A percentile compares a stretch with the other conserved stretches of the same genome.
phyloP scores from a whole-genome alignment of 2,113 vertebrate species.

The Chaetops frenatus region DNA sequence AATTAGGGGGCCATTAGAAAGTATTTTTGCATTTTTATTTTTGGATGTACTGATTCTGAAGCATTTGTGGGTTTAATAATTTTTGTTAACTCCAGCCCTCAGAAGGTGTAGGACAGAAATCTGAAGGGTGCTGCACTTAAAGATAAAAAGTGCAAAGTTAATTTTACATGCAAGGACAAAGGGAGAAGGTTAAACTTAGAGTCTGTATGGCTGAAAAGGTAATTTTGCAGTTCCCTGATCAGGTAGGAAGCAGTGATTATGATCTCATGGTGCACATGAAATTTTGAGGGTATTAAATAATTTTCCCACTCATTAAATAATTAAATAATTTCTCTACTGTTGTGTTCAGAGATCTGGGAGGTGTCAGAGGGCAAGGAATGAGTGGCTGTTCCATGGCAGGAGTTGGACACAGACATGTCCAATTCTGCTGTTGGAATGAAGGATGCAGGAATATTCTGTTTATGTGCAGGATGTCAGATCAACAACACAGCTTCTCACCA shows the following conservation, averaged over 20 bases:
- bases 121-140: background rate
- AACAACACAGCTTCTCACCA: background rate
- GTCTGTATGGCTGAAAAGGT: background rate
- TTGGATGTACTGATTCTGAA: background rate
- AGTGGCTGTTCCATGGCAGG: background rate
- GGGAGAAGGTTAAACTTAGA: background rate
- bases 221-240: background rate
- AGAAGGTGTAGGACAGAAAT: background rate
- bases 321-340: no score
- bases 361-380: background rate
- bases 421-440: background rate
- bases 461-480: background rate
- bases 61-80: background rate
- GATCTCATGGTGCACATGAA: background rate
- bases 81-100: background rate
- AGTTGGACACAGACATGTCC: background rate
- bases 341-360: background rate
- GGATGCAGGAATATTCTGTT: background rate
- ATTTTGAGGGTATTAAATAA: background rate
- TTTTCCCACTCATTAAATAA: background rate
- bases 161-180: background rate
- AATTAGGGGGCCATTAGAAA: background rate
- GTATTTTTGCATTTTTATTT: background rate
- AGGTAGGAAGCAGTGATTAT: background rate
- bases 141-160: background rate